These are phyloP conservation scores for Ips nitidus DNA, from an alignment of 1,140 invertebrate species.

Conservation along the genomic window DNA sequence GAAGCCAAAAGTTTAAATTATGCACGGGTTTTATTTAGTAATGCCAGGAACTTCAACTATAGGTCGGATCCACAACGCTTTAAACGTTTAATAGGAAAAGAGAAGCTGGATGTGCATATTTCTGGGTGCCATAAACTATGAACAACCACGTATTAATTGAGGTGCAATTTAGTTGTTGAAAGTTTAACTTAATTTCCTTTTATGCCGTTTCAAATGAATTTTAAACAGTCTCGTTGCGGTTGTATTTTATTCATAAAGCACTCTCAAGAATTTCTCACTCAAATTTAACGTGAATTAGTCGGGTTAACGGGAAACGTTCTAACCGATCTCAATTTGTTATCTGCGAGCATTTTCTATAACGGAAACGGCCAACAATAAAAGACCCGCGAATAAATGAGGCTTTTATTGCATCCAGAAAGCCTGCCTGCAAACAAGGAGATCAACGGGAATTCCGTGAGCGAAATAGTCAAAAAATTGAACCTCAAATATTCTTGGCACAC, in stretches of 20 bases:
- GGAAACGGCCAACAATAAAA: conserved; percentile 7
- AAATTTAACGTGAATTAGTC: too few relatives aligned
- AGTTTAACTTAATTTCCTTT: too few relatives aligned
- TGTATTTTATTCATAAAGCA: too few relatives aligned
- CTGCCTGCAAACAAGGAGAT: conserved; percentile 45
- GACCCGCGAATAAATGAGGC: conserved; percentile 16
- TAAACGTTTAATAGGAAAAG: background rate
- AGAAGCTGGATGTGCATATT: background rate
- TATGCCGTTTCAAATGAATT: too few relatives aligned
- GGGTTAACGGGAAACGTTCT: too few relatives aligned
- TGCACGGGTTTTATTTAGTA: conserved; percentile 8
- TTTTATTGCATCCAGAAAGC: conserved; percentile 22
- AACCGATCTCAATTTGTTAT: too few relatives aligned
- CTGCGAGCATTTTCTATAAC: too few relatives aligned
- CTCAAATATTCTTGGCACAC: conserved; percentile 30
- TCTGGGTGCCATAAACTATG: background rate
- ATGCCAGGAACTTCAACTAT: conserved; percentile 3
- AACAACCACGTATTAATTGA: background rate
- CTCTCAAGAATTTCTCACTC: too few relatives aligned
- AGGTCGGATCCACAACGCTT: background rate
- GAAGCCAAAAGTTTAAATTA: conserved; percentile 23
- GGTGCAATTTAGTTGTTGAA: background rate
- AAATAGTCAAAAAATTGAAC: conserved; percentile 48
- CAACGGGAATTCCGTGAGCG: conserved; percentile 46
- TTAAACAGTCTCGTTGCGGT: too few relatives aligned